Evolutionary conservation across 2,797 vertebrate species (phyloP), one percentile per base, ranked within the genome.

Genomic region (Sciurus vulgaris): DNA sequence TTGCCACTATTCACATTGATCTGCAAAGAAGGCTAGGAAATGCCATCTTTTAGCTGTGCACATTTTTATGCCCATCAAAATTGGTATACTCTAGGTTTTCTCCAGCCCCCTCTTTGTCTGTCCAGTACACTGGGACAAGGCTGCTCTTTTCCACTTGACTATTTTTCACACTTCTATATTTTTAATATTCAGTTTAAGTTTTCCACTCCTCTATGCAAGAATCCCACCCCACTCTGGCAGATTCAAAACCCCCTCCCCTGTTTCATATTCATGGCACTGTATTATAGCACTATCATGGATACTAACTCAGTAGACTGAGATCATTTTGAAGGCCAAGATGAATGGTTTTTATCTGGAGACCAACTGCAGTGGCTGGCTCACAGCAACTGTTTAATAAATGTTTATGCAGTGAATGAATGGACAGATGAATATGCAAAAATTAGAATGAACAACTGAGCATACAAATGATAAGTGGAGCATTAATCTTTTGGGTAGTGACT

Each of bases 311-410:
- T 73, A 65, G 61, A 77, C 22, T 5, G 7, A 81, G 30, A 61
- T 74, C n/a, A 33, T 5, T 83, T 78, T 79, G n/a, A 95, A 93
- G n/a, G 26, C 5, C 47, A 63, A 74, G 22, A 73, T 54, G 54
- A 30, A 82, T 63, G 73, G 15, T 15, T 74, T 65, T 30, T 49
- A 59, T 74, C 51, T 17, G 30, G n/a, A 88, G 47, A 41, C 49
- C 5, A 72, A 14, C 59, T 61, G 6, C 0, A 85, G 47, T 22
- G 51, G 56, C 49, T 69, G 76, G 49, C 51, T 88, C 35, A 76
- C 12, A 90, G 33, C 72, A 86, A 63, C 20, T 82, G 28, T 26
- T 79, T 92, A 93, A 51, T 79, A 87, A 96, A 63, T 86, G 22
- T 56, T 91, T 70, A 35, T 41, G 51, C 38, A 65, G 35, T 87